Evolutionary conservation across 2,888 invertebrate genomes (phyloP), one percentile per base, ranked within the genome.

Genomic region (Sarcophaga variegata): DNA sequence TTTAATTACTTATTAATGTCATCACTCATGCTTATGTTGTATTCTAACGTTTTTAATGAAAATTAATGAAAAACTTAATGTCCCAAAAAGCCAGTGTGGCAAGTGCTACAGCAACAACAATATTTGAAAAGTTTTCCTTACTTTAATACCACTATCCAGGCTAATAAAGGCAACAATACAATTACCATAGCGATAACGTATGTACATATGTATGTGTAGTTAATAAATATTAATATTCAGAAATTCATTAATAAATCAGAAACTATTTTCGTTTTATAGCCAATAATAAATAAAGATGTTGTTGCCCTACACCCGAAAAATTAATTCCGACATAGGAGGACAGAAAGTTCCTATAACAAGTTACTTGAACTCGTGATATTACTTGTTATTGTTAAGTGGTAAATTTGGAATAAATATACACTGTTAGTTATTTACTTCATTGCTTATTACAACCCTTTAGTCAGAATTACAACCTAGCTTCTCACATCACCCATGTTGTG

Each of bases 161-260:
- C 37, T 60, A 67, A 60, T 66, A 49, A 67, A 67, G 17, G 14
- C 10, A 62, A 63, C 27, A 75, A 70, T 37, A 37, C 6, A 37
- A 37, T 37, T 37, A 37, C 37, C 20, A 63, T 69, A 63, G 63
- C 54, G 54, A 8, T 69, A 63, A 75, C 63, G 22, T 11, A 22
- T 72, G 12, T 37, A 63, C 10, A 6, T 27, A 37, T 45, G 62
- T 12, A 37, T 69, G 67, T 49, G 69, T 22, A n/a, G 6, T 74
- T 67, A 75, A 75, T 69, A 20, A 49, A 63, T 70, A 54, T 62
- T 27, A 62, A 75, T 49, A 67, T 22, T 22, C 49, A 76, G 1
- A 75, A 81, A 71, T 20, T 37, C 37, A 77, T 62, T 59, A 66
- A 67, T 59, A 59, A 37, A 59, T 2, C 14, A 54, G 54, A 54